phyloP scores from a whole-genome alignment of 2,888 invertebrate genomes.

The Nesidiocoris tenuis region DNA sequence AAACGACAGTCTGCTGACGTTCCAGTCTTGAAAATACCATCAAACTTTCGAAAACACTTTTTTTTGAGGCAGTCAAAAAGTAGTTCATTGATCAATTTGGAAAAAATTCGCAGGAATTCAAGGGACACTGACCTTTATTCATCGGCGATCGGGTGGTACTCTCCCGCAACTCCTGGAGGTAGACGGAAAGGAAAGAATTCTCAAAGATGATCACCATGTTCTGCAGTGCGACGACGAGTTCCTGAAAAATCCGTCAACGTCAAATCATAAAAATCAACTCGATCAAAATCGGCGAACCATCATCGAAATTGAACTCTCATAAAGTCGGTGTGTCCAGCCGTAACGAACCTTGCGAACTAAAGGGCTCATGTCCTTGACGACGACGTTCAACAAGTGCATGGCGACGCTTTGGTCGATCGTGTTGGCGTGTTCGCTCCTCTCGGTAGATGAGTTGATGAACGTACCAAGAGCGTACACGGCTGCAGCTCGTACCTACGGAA shows the following conservation, averaged over 20 bases:
- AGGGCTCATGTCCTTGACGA: constrained; percentile 80
- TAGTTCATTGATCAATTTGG: background rate
- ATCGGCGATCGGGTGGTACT: constrained; percentile 42
- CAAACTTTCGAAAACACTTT: too few species aligned
- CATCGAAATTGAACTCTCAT: too few species aligned
- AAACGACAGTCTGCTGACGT: too few species aligned
- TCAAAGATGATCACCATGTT: constrained; percentile 86
- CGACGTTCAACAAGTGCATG: constrained; percentile 76
- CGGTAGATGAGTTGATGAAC: constrained; percentile 80
- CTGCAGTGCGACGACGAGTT: constrained; percentile 82
- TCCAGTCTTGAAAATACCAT: too few species aligned
- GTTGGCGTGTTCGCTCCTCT: constrained; percentile 88
- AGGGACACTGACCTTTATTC: background rate
- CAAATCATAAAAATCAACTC: too few species aligned
- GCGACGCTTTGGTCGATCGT: constrained; percentile 91
- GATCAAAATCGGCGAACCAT: too few species aligned
- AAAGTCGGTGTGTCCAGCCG: too few species aligned
- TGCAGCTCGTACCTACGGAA: constrained; percentile 71
- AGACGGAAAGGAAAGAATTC: constrained; percentile 78
- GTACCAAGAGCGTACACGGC: constrained; percentile 93
- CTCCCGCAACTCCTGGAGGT: constrained; percentile 61
- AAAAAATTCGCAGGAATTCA: too few species aligned
- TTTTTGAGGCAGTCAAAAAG: too few species aligned
- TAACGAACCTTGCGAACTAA: constrained; percentile 72
- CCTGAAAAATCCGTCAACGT: constrained; percentile 60